phyloP scores from a whole-genome alignment of 2,888 invertebrate genomes.

The Ellobium chinense region DNA sequence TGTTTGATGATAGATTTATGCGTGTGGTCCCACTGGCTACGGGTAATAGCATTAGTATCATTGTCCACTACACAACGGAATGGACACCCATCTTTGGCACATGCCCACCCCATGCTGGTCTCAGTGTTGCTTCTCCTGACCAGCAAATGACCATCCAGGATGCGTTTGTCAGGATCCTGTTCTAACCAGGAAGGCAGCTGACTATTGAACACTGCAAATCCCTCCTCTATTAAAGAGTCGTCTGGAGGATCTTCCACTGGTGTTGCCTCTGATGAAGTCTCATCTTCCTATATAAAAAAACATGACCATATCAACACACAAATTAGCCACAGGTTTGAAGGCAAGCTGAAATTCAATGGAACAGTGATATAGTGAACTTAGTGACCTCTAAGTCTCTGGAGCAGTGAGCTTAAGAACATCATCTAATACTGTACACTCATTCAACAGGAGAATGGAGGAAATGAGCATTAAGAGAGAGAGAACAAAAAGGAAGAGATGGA shows the following conservation, averaged over 20 bases:
- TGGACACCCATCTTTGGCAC: conserved; percentile 34
- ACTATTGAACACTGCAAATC: conserved; percentile 17
- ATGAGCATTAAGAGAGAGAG: no score
- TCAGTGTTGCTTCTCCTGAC: conserved; percentile 28
- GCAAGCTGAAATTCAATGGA: no score
- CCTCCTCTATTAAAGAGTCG: conserved; percentile 30
- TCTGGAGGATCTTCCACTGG: conserved; percentile 19
- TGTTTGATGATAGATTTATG: conserved; percentile 31
- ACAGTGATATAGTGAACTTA: no score
- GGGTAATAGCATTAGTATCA: conserved; percentile 13
- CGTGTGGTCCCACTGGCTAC: conserved; percentile 39
- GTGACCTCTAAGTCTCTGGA: no score
- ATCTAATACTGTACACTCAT: no score
- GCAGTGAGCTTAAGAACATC: no score
- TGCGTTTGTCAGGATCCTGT: conserved; percentile 28
- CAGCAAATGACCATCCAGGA: conserved; percentile 39
- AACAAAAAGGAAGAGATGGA: no score
- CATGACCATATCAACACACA: no score
- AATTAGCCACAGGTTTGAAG: no score
- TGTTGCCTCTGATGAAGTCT: conserved; percentile 7
- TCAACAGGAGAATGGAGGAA: no score
- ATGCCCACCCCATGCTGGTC: conserved; percentile 39
- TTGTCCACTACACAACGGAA: conserved; percentile 42
- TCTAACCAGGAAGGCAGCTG: conserved; percentile 38
- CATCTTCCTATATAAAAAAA: conserved; percentile 5